phyloP scores from a whole-genome alignment of 1,140 invertebrate genomes.

The Asbolus verrucosus region DNA sequence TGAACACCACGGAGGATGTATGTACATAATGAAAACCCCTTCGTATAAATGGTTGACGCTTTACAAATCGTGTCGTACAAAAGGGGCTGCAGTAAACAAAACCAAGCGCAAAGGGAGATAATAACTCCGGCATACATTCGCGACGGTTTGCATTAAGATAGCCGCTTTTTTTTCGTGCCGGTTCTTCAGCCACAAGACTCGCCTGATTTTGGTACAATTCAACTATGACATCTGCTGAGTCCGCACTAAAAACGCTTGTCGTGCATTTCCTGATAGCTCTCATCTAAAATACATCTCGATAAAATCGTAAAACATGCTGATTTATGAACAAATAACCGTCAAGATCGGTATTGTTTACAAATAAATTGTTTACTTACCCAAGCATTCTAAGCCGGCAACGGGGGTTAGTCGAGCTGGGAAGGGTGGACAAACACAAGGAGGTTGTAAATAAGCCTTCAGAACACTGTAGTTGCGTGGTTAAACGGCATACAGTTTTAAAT shows the following conservation, averaged over 20 bases:
- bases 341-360: slow-evolving; percentile 14
- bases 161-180: background rate
- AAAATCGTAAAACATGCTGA: slow-evolving; percentile 9
- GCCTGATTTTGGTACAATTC: background rate
- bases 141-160: background rate
- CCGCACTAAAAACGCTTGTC: background rate
- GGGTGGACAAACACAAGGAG: slow-evolving; percentile 29
- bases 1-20: too few relatives aligned
- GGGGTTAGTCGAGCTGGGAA: slow-evolving; percentile 11
- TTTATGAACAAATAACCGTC: background rate
- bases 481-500: slow-evolving; percentile 51
- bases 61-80: too few relatives aligned
- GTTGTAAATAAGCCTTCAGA: slow-evolving; percentile 42
- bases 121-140: background rate
- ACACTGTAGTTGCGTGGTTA: slow-evolving; percentile 50
- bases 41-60: too few relatives aligned
- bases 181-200: background rate
- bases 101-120: background rate
- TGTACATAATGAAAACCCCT: too few relatives aligned
- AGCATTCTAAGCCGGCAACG: slow-evolving; percentile 48
- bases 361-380: slow-evolving; percentile 49
- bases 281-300: background rate
- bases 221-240: background rate
- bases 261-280: background rate
- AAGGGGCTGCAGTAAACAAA: too few relatives aligned